Percentiles rank a stretch among this genome's conserved stretches.
Evolutionary conservation across 92 coral and sea anemone genomes (phyloP).

Genomic region (Metridium senile): DNA sequence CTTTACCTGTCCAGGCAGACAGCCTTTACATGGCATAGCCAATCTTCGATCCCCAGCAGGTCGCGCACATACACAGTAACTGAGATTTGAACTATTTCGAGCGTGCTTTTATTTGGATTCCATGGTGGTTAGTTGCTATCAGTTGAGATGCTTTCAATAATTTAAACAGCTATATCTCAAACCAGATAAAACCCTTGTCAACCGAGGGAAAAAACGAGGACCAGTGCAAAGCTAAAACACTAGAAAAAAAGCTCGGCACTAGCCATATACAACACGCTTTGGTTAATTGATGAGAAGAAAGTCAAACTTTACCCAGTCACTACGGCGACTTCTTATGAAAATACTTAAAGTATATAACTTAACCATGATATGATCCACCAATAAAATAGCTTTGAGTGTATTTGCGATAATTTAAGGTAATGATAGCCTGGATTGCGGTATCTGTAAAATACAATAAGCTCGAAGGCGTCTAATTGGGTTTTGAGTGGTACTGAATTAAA

Average conservation of each 20-base stretch:
- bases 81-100: conserved; percentile 11
- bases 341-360: too few relatives aligned
- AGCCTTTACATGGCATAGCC: conserved; percentile 22
- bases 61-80: background rate
- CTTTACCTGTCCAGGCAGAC: conserved; percentile 17
- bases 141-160: conserved; percentile 17
- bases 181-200: background rate
- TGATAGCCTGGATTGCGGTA: background rate
- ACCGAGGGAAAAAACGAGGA: background rate
- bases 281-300: background rate
- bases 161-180: background rate
- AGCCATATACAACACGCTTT: background rate
- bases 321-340: background rate
- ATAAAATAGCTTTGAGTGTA: background rate
- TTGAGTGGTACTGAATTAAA: background rate
- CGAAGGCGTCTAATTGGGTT: background rate
- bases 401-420: background rate
- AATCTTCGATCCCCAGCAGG: background rate
- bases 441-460: background rate
- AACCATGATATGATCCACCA: background rate
- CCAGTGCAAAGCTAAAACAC: too few relatives aligned
- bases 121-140: conserved; percentile 17
- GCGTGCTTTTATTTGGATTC: conserved; percentile 10
- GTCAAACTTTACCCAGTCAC: background rate
- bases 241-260: background rate